phyloP scores from a whole-genome alignment of 2,888 invertebrate genomes.

The Phrixothrix hirtus region DNA sequence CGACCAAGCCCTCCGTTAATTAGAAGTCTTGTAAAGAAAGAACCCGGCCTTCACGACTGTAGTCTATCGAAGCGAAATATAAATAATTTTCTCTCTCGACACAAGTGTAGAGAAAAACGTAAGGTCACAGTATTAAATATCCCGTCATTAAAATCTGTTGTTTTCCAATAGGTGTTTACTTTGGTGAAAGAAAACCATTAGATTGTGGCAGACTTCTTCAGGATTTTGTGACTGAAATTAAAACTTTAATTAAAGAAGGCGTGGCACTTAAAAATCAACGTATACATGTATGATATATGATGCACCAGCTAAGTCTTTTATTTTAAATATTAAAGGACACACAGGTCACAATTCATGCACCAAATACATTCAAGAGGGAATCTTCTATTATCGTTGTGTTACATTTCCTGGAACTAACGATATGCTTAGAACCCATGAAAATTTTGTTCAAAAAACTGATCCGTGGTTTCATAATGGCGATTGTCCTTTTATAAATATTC shows the following conservation, averaged over 20 bases:
- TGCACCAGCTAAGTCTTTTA: slow-evolving; percentile 19
- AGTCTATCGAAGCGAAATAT: too few relatives aligned
- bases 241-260: slow-evolving; percentile 1
- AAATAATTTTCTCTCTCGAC: too few relatives aligned
- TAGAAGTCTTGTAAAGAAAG: too few relatives aligned
- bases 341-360: slow-evolving; percentile 21
- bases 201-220: slow-evolving; percentile 5
- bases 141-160: not conserved
- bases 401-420: slow-evolving; percentile 1
- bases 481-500: slow-evolving; percentile 1
- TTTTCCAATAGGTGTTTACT: slow-evolving; percentile 10
- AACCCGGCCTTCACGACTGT: too few relatives aligned
- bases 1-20: too few relatives aligned
- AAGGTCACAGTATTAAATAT: not conserved
- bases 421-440: slow-evolving; percentile 1
- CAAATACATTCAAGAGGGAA: slow-evolving; percentile 16
- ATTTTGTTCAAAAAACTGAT: slow-evolving; percentile 4
- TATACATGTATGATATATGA: slow-evolving; percentile 11
- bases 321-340: slow-evolving; percentile 16
- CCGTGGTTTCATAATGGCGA: slow-evolving; percentile 2
- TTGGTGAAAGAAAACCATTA: slow-evolving; percentile 9
- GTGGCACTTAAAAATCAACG: slow-evolving; percentile 2
- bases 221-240: slow-evolving; percentile 6
- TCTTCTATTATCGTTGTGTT: slow-evolving; percentile 1
- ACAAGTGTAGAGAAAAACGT: too few relatives aligned